Evolutionary conservation across 2,113 vertebrate species (phyloP), one percentile per base, ranked within the genome.

Genomic region (Pelusios castaneus): DNA sequence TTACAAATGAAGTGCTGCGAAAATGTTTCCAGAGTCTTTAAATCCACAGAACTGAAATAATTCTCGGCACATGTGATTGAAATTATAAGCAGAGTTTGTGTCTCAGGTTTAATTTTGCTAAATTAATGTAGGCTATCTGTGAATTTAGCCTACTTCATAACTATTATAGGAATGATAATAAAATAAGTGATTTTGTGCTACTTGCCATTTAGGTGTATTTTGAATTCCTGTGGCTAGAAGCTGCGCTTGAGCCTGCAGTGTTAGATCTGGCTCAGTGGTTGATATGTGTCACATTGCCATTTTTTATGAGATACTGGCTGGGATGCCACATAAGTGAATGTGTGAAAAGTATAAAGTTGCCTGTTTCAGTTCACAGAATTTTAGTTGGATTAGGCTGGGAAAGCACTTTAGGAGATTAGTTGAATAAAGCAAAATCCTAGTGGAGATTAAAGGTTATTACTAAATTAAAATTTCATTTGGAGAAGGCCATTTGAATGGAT

Each of bases 241-340:
- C 41, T 63, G 10, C 45, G 88, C 29, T 91, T 45, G 43, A 67
- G 29, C 78, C 5, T 1, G 79, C 91, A n/a, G 92, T 84, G 84
- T 89, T 82, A 92, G 58, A 14, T 92, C 94, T 97, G 95, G 91
- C 88, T 92, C 29, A 0, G 1, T 31, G 80, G 60, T 38, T 88
- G 0, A 0, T 19, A 4, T 1, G 21, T 91, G 67, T 85, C 87
- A 60, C 88, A 55, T 2, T 47, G 67, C 75, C 85, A 77, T 4
- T 77, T 92, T 47, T 87, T 0, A 8, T 78, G 94, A 58, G 84
- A 75, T 89, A 63, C 76, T 0, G 7, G 1, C 4, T 58, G 54
- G 75, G 51, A 67, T 76, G 73, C 24, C 73, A 45, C 24, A 8
- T 45, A 76, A 76, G 27, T 8, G 38, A 41, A 76, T 25, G 31